Conservation (phyloP, 2,113 vertebrate species). For the Gallinago jamesoni region DNA sequence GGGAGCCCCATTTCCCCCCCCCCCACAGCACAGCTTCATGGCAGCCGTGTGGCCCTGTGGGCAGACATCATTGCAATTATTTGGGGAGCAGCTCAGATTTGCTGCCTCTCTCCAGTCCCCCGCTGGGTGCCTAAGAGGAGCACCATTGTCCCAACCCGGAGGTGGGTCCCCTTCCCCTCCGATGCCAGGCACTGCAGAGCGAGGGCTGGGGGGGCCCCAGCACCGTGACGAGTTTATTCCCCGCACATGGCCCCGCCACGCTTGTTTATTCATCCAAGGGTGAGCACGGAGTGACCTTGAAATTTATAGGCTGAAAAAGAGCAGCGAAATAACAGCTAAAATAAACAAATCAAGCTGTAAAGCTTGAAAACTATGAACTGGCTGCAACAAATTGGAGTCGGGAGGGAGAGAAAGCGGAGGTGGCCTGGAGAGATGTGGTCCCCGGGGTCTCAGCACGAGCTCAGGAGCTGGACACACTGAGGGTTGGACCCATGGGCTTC, state of each 20-base stretch:
- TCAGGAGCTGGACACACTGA: neutral
- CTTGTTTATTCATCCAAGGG: constrained; percentile 60
- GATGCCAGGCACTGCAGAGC: neutral
- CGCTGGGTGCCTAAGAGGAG: neutral
- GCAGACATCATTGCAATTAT: neutral
- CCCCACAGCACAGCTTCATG: neutral
- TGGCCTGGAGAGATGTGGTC: neutral
- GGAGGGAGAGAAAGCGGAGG: neutral
- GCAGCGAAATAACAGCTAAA: constrained; percentile 55
- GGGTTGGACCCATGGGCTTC: neutral
- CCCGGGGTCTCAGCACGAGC: rapidly evolving
- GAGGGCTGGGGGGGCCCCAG: neutral
- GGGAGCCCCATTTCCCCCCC: neutral
- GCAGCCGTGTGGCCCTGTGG: rapidly evolving
- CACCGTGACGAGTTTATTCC: neutral
- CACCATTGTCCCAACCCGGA: neutral
- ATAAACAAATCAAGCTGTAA: constrained; percentile 64
- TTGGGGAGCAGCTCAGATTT: neutral
- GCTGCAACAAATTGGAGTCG: neutral
- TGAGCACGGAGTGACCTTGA: constrained; percentile 61
- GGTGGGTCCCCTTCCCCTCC: neutral
- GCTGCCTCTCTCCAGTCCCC: neutral
- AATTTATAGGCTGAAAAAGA: constrained; percentile 68
- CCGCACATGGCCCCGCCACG: neutral
- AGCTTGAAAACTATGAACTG: constrained; percentile 39